phyloP scores from a whole-genome alignment of 2,797 vertebrate species.

The Mus caroli region DNA sequence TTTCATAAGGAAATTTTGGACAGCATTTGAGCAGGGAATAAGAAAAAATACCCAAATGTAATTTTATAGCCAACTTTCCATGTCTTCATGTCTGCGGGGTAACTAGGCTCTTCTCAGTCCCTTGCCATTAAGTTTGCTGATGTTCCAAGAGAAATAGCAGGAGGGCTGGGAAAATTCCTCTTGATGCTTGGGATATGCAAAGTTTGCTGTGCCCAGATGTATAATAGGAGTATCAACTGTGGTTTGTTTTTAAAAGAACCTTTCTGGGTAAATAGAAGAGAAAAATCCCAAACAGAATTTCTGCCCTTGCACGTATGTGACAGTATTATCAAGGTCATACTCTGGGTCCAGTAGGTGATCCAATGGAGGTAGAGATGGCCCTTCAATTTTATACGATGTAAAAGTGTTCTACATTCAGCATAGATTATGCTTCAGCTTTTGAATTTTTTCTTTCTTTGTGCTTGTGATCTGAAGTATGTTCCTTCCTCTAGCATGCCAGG shows the following conservation, averaged over 20 bases:
- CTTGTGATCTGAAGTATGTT: no score
- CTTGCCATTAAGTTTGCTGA: constrained; percentile 72
- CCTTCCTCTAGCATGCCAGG: background rate
- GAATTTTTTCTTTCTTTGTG: background rate
- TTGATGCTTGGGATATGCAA: constrained; percentile 53
- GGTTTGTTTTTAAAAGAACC: background rate
- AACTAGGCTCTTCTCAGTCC: constrained; percentile 64
- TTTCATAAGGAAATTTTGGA: constrained; percentile 78
- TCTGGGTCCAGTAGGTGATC: background rate
- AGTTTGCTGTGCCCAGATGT: constrained; percentile 37
- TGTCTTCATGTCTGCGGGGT: constrained; percentile 78
- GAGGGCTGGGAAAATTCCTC: constrained; percentile 78
- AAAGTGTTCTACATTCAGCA: background rate
- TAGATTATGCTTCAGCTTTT: background rate
- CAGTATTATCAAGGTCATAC: background rate
- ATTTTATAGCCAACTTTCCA: constrained; percentile 81
- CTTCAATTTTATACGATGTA: background rate
- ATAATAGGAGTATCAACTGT: background rate
- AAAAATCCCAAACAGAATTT: background rate
- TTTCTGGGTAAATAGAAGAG: constrained; percentile 37
- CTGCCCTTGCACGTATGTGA: background rate
- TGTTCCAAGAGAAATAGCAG: constrained; percentile 82
- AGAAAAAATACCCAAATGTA: constrained; percentile 77
- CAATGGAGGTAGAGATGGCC: background rate
- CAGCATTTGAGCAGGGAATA: constrained; percentile 73